A percentile compares a stretch with the other conserved stretches of the same genome.
Conservation (phyloP, 2,888 invertebrate species). For the Ichneumon xanthorius region DNA sequence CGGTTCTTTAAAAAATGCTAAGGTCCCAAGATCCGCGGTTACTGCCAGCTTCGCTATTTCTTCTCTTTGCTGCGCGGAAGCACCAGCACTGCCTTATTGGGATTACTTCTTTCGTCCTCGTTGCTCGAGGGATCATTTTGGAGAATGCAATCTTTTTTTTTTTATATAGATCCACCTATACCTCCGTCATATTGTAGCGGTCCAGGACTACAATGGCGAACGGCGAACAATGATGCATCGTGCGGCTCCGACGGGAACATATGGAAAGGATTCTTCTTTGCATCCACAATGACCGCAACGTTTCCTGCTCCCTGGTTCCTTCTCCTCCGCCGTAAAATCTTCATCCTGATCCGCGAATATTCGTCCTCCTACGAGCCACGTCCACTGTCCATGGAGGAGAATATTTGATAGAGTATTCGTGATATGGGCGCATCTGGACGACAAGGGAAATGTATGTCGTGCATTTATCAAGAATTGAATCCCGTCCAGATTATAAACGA, state of each 20-base stretch:
- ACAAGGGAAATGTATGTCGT: slow-evolving; percentile 4
- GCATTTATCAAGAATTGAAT: slow-evolving; percentile 34
- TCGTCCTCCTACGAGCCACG: neutral
- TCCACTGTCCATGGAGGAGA: neutral
- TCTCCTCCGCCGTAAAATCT: neutral
- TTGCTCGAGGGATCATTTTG: neutral
- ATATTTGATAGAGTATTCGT: slow-evolving; percentile 19
- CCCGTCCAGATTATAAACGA: slow-evolving; percentile 11
- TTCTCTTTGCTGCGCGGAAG: neutral
- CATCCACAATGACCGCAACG: slow-evolving; percentile 18
- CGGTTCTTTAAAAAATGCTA: neutral
- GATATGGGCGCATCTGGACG: neutral
- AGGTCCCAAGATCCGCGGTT: neutral
- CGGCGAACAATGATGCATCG: slow-evolving; percentile 41
- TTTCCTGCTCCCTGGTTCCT: slow-evolving; percentile 15
- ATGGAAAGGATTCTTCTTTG: slow-evolving; percentile 15
- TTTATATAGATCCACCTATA: neutral
- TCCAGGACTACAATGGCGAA: slow-evolving; percentile 3
- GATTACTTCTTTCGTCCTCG: neutral
- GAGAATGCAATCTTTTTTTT: neutral
- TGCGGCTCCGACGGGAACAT: slow-evolving; percentile 17
- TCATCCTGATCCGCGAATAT: slow-evolving; percentile 39
- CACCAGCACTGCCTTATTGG: neutral
- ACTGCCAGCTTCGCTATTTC: neutral
- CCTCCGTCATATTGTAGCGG: slow-evolving; percentile 26